phyloP scores from a whole-genome alignment of 2,797 vertebrate species.

The Gallinago stenura region DNA sequence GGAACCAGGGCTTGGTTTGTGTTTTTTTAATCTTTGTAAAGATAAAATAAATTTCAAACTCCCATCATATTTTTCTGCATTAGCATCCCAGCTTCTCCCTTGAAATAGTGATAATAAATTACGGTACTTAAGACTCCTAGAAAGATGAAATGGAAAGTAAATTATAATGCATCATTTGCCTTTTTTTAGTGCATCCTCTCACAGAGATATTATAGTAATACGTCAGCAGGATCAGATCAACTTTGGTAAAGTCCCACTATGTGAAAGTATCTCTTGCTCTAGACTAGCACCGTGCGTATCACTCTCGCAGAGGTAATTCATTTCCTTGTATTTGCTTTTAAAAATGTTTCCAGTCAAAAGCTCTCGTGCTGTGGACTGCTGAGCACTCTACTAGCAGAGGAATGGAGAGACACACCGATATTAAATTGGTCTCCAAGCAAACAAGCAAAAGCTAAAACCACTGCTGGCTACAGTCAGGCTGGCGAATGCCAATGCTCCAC shows the following conservation, averaged over 20 bases:
- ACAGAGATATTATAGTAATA: neutral
- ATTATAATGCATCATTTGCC: neutral
- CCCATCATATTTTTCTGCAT: neutral
- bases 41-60: neutral
- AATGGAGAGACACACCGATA: neutral
- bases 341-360: neutral
- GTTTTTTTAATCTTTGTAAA: neutral
- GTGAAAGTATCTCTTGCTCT: neutral
- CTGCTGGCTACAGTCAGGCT: neutral
- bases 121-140: neutral
- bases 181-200: neutral
- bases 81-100: neutral
- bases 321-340: neutral
- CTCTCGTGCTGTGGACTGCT: neutral
- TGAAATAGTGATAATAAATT: neutral
- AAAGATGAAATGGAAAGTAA: conserved; percentile 17
- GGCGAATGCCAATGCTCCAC: neutral
- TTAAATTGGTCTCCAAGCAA: neutral
- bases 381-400: neutral
- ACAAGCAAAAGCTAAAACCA: neutral
- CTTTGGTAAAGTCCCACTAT: neutral
- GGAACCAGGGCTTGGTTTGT: neutral
- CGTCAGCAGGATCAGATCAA: neutral
- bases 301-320: neutral
- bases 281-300: neutral